Evolutionary conservation across 2,888 invertebrate genomes (phyloP), one percentile per base, ranked within the genome.

Genomic region (Cephonodes hylas): DNA sequence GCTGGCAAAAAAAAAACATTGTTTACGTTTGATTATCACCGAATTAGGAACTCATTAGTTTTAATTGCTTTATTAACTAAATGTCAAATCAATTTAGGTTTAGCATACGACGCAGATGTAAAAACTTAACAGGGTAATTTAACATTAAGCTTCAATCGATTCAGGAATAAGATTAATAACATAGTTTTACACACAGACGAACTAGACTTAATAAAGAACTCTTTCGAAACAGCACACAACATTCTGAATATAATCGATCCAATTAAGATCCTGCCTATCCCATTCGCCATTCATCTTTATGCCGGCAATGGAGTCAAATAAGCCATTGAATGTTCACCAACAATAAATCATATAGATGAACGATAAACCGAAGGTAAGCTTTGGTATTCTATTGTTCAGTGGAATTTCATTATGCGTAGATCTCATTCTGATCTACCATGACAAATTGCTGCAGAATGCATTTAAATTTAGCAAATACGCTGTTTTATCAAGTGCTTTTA

Each of bases 381-480:
- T 27, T 31, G 31, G 53, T 53, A 53, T 53, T 53, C 53, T 27
- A 53, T 53, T 53, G 53, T 53, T 53, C 53, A 18, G 10, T 10
- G 53, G 53, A 10, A 53, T 53, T 53, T 31, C 27, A 53, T 46
- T 25, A 23, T 53, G 53, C 15, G 27, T 4, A 53, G 53, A 53
- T 31, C 53, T 31, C 10, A 27, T 31, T 53, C 18, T 27, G 8
- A 53, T 53, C 53, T 53, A 38, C 38, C 10, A 38, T 53, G 53
- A 53, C 53, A 27, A 53, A 53, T 31, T 7, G 31, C 27, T 38
- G 10, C 25, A 18, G 31, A 27, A 53, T 53, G 3, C 10, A 31
- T 18, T 15, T 15, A 53, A 27, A 18, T 27, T 15, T 15, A 8
- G 53, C 15, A 42, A n/a, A 15, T 15, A 42, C 15, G n/a, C n/a